These are phyloP conservation scores for Myoxocephalus aenaeus DNA, from an alignment of 2,797 vertebrate genomes.

Conservation along the genomic window DNA sequence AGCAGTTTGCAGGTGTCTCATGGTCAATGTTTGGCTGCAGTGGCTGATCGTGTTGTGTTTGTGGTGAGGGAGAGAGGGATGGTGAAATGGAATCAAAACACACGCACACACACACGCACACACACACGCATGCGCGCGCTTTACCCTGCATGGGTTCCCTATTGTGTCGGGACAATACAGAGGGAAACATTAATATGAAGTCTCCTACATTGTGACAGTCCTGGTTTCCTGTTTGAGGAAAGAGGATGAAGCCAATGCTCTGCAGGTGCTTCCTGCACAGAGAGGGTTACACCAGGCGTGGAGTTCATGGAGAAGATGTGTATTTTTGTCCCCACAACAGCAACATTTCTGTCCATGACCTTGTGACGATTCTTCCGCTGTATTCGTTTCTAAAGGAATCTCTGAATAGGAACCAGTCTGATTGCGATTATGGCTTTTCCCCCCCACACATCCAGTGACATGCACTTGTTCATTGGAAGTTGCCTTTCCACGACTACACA, in stretches of 20 bases:
- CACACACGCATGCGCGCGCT: background rate
- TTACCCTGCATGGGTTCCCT: slow-evolving; percentile 4
- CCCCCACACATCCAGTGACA: background rate
- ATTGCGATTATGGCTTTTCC: background rate
- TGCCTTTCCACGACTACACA: background rate
- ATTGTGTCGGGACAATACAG: slow-evolving; percentile 29
- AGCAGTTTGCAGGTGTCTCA: background rate
- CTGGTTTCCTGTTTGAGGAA: slow-evolving; percentile 68
- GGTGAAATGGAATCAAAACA: slow-evolving; percentile 19
- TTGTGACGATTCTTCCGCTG: background rate
- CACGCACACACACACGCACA: background rate
- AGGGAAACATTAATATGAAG: background rate
- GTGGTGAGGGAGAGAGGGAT: background rate
- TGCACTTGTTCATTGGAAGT: background rate
- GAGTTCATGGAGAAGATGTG: background rate
- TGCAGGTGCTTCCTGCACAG: slow-evolving; percentile 69
- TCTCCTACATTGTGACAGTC: slow-evolving; percentile 10
- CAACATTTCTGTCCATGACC: background rate
- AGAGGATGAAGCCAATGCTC: slow-evolving; percentile 32
- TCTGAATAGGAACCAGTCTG: background rate
- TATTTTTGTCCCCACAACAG: slow-evolving; percentile 19
- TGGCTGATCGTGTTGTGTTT: slow-evolving; percentile 6
- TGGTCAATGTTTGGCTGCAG: no score
- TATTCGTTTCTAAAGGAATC: background rate
- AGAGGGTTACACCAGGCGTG: background rate